Conservation (phyloP, 2,888 invertebrate species). For the Dioctria linearis region DNA sequence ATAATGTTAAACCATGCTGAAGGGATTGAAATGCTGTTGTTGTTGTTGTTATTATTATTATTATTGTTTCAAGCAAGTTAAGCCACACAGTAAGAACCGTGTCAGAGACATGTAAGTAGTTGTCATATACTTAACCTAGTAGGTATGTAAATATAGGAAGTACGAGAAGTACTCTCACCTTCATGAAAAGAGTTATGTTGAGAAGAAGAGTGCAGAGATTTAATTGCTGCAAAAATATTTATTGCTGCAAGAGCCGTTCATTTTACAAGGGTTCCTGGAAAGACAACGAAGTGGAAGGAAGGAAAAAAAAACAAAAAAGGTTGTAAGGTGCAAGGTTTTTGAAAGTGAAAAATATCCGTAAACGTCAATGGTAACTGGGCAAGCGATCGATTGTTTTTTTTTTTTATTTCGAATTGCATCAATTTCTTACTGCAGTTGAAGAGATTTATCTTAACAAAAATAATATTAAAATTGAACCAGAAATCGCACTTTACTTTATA, state of each 20-base stretch:
- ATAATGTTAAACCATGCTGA: constrained; percentile 15
- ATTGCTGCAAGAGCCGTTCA: not conserved
- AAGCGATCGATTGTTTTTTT: no score
- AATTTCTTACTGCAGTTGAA: no score
- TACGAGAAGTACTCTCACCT: not conserved
- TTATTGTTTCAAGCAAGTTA: no score
- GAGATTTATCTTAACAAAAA: no score
- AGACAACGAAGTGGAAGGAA: no score
- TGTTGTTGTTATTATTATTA: no score
- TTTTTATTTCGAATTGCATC: no score
- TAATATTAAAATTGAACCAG: no score
- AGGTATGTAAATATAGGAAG: not conserved
- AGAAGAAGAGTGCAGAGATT: constrained; percentile 29
- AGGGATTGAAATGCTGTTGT: not conserved
- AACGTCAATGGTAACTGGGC: constrained; percentile 6
- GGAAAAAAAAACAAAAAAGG: not conserved
- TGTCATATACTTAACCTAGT: not conserved
- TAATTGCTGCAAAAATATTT: constrained; percentile 32
- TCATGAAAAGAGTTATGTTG: constrained; percentile 35
- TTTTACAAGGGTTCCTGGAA: not conserved
- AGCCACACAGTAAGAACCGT: not conserved
- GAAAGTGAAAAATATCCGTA: constrained; percentile 39
- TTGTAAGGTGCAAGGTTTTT: constrained; percentile 32
- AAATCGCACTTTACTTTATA: no score
- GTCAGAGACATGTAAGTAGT: constrained; percentile 24